Conservation (phyloP, 2,797 vertebrate genomes). For the Fringilla coelebs region DNA sequence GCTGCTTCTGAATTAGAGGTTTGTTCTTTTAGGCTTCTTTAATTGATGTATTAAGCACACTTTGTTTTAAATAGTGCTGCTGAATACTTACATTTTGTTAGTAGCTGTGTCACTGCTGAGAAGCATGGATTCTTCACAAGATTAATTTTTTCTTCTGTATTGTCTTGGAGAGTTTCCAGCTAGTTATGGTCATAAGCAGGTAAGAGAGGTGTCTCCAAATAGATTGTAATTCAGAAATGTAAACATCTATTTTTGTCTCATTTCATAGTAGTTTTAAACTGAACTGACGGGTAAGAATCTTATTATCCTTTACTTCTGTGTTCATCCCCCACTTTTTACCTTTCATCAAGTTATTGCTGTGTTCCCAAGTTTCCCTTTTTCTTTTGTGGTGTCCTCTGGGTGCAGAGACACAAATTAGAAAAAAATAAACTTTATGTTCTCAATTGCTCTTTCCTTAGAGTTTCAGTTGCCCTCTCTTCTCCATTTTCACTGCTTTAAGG, state of each 20-base stretch:
- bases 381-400: background rate
- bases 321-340: background rate
- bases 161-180: conserved; percentile 29
- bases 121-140: background rate
- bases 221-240: background rate
- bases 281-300: background rate
- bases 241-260: conserved; percentile 5
- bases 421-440: background rate
- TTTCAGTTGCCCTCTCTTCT: background rate
- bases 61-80: background rate
- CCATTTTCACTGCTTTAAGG: background rate
- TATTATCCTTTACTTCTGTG: background rate
- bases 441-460: background rate
- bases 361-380: background rate
- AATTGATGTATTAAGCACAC: background rate
- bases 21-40: background rate
- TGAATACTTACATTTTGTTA: background rate
- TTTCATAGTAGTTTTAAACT: background rate
- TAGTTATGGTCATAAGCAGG: background rate
- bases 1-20: background rate
- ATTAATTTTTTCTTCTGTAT: background rate
- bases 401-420: background rate
- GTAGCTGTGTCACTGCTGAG: background rate
- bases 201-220: background rate
- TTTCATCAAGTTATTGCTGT: background rate